phyloP scores from a whole-genome alignment of 2,113 vertebrate genomes.

The Seriola rivoliana region DNA sequence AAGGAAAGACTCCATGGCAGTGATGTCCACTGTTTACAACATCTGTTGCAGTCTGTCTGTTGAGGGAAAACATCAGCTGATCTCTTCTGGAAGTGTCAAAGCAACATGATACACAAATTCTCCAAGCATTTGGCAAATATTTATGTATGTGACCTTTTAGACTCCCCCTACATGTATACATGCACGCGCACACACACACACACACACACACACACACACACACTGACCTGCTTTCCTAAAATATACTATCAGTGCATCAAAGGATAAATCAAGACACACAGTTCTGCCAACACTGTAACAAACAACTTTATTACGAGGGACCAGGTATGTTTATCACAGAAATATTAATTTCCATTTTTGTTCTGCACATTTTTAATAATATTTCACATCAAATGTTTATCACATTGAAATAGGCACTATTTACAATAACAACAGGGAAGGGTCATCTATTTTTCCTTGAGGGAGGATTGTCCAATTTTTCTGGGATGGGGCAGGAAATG shows the following conservation, averaged over 20 bases:
- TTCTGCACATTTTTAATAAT: too few species aligned
- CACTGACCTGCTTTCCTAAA: not conserved
- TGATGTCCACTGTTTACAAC: not conserved
- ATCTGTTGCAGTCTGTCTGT: slow-evolving; percentile 20
- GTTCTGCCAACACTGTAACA: not conserved
- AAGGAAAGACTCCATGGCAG: not conserved
- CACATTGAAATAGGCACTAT: too few species aligned
- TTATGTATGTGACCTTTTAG: not conserved
- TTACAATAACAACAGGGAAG: too few species aligned
- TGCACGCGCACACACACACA: not conserved
- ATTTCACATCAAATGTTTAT: too few species aligned
- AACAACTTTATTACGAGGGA: not conserved
- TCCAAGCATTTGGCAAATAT: not conserved
- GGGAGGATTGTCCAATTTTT: too few species aligned
- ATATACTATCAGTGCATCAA: not conserved
- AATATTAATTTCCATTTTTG: too few species aligned
- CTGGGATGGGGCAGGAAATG: too few species aligned
- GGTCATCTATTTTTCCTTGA: too few species aligned
- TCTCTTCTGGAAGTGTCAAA: not conserved
- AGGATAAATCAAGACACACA: not conserved
- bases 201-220: not conserved
- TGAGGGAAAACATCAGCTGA: slow-evolving; percentile 1
- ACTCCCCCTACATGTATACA: not conserved
- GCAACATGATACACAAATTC: not conserved
- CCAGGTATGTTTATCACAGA: too few species aligned